Conservation (phyloP, 2,113 vertebrate genomes). For the Nibea albiflora region DNA sequence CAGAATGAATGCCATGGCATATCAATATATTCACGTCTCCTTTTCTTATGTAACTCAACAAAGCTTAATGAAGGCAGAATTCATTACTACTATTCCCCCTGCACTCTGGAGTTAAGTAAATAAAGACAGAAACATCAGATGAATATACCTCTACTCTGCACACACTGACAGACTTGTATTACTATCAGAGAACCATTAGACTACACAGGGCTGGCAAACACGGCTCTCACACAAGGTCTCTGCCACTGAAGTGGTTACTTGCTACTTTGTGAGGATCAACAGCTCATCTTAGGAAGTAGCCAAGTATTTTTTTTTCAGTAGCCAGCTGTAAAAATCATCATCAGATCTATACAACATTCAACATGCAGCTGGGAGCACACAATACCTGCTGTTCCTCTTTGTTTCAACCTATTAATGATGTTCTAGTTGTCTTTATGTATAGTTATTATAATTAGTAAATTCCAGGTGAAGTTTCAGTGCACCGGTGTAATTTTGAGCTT, state of each 20-base stretch:
- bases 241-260: conserved; percentile 5
- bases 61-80: conserved; percentile 81
- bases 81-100: conserved; percentile 44
- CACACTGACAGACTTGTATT: conserved; percentile 17
- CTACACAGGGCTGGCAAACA: background rate
- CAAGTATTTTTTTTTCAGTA: too few species aligned
- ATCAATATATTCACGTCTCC: conserved; percentile 87
- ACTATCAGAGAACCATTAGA: conserved; percentile 22
- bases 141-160: conserved; percentile 22
- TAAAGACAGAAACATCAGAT: conserved; percentile 43
- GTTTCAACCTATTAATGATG: too few species aligned
- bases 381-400: too few species aligned
- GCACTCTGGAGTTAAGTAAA: conserved; percentile 46
- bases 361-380: too few species aligned
- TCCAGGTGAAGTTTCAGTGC: too few species aligned
- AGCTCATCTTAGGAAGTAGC: background rate
- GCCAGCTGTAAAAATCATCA: too few species aligned
- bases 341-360: background rate
- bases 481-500: too few species aligned
- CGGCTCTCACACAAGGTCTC: conserved; percentile 1
- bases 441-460: too few species aligned
- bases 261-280: conserved; percentile 9
- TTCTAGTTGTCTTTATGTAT: too few species aligned
- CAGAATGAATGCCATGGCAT: conserved; percentile 81
- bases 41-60: conserved; percentile 82